These are phyloP conservation scores for Aphelenchoides fujianensis DNA, from an alignment of 1,140 invertebrate species.

Conservation along the genomic window DNA sequence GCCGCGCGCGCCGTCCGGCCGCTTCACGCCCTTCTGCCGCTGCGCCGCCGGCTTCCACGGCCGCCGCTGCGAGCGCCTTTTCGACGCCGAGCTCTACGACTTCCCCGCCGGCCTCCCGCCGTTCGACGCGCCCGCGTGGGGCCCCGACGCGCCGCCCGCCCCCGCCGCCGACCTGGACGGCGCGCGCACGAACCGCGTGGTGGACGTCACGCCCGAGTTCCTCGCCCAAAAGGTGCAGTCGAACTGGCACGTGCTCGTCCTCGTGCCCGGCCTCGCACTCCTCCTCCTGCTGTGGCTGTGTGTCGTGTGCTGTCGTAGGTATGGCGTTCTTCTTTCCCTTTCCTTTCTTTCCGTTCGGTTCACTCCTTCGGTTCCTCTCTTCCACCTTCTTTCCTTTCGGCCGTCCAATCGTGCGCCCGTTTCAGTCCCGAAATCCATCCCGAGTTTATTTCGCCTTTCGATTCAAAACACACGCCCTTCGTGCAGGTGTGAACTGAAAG, in stretches of 20 bases:
- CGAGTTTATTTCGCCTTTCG: too few species aligned
- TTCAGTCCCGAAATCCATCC: too few species aligned
- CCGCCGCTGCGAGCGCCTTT: slow-evolving; percentile 35
- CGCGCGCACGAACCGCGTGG: not conserved
- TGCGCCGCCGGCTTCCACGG: slow-evolving; percentile 29
- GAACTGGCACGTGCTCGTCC: not conserved
- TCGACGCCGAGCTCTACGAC: slow-evolving; percentile 32
- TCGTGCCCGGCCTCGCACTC: not conserved
- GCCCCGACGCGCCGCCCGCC: not conserved
- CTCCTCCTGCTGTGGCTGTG: not conserved
- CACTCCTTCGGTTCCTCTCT: too few species aligned
- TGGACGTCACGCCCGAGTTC: too few species aligned
- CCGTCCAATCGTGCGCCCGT: too few species aligned
- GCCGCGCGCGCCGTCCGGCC: not conserved
- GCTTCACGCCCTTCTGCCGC: slow-evolving; percentile 3
- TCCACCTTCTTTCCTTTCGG: too few species aligned
- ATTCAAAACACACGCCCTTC: too few species aligned
- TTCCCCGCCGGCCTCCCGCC: not conserved
- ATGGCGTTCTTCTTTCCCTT: not conserved
- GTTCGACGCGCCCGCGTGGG: not conserved
- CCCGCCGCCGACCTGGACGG: not conserved
- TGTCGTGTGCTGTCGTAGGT: slow-evolving; percentile 4
- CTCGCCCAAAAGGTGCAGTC: not conserved
- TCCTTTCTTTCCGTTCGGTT: not conserved
- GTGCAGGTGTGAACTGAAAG: too few species aligned